Evolutionary conservation across 1,140 invertebrate genomes (phyloP), one percentile per base, ranked within the genome.

Genomic region (Paraescarpia echinospica): DNA sequence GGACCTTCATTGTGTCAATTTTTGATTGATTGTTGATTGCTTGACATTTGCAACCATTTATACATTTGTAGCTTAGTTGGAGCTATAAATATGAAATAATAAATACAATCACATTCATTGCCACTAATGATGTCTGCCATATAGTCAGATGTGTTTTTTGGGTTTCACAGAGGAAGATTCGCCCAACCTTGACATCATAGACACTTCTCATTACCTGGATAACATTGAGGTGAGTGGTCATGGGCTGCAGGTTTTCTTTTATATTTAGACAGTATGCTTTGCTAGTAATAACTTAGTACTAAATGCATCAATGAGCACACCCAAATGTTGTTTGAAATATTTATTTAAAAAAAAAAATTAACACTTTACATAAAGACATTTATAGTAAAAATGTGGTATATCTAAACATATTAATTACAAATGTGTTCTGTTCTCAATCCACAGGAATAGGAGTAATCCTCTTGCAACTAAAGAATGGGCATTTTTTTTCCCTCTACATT

Each of bases 131-230:
- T 77, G 59, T 77, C 2, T 35, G 90, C 22, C 90, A 35, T 27
- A 35, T 48, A 22, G 34, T 35, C 27, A 22, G 90, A 27, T 12
- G 59, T 89, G 12, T 91, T 89, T 6, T 27, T 92, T 92, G n/a
- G n/a, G n/a, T n/a, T n/a, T n/a, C n/a, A 41, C 35, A 92, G 34
- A 51, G 35, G 35, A 35, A 95, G 95, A 96, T 93, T 94, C 96
- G 33, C 96, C 96, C 93, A 95, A 96, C 92, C 96, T 96, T 95
- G 96, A 96, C 27, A 95, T 96, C 33, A 96, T 96, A 91, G 96
- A 97, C 93, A 96, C 96, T 93, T 96, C 96, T 94, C 96, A 96
- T 95, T 96, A 96, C 41, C 96, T 96, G 90, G 96, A 96, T 96
- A 96, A 96, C 94, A 95, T 96, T 94, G 96, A 97, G 95, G 96